A percentile compares a stretch with the other conserved stretches of the same genome.
Evolutionary conservation across 2,888 invertebrate species (phyloP).

Genomic region (Julus scandinavius): DNA sequence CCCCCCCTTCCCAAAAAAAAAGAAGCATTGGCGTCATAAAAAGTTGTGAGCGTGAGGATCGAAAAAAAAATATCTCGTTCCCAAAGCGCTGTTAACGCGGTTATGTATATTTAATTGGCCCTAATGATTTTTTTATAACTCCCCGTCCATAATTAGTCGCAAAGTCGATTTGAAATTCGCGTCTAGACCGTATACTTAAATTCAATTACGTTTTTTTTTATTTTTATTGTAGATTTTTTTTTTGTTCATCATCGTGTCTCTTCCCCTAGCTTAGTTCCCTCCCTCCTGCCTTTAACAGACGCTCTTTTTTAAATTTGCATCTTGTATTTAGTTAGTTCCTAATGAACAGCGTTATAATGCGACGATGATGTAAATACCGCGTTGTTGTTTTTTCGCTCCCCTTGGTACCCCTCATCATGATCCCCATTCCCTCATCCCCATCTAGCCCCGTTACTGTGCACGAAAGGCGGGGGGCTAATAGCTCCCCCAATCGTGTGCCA

Average conservation of each 20-base stretch:
- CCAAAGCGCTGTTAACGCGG: neutral
- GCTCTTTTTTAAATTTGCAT: neutral
- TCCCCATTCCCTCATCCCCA: neutral
- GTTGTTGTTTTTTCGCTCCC: neutral
- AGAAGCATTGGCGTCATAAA: neutral
- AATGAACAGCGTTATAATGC: neutral
- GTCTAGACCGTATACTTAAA: neutral
- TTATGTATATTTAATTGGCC: conserved; percentile 47
- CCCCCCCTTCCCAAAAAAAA: too few relatives aligned
- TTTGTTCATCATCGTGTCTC: neutral
- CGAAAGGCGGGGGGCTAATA: neutral
- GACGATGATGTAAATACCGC: neutral
- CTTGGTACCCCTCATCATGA: neutral
- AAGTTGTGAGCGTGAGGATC: neutral
- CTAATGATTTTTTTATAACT: conserved; percentile 48
- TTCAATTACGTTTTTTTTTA: neutral
- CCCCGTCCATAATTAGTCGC: neutral
- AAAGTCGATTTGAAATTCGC: neutral
- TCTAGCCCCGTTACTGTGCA: neutral
- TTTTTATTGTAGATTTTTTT: neutral
- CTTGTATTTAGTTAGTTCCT: neutral
- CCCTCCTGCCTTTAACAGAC: neutral
- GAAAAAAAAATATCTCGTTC: neutral
- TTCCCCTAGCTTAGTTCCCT: neutral
- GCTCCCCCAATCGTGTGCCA: neutral